Percentiles rank a stretch among this genome's conserved stretches.
Conservation (phyloP, 2,888 invertebrate species). For the Melanostoma scalare region DNA sequence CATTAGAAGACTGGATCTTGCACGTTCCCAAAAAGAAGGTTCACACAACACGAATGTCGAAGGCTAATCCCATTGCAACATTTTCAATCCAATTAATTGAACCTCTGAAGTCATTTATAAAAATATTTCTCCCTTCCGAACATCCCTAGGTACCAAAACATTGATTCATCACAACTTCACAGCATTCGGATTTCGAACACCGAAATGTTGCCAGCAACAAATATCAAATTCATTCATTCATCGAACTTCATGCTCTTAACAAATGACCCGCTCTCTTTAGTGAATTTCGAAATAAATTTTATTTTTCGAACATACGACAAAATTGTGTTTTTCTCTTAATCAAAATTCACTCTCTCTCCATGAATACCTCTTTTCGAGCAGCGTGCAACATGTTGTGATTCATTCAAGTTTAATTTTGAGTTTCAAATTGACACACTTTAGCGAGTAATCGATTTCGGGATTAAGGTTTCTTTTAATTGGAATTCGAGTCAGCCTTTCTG, state of each 20-base stretch:
- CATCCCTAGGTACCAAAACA: too few relatives aligned
- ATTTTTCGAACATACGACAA: conserved; percentile 23
- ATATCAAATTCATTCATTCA: neutral
- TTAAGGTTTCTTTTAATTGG: conserved; percentile 72
- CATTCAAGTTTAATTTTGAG: conserved; percentile 72
- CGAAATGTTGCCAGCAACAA: conserved; percentile 17
- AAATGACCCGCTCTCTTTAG: conserved; percentile 18
- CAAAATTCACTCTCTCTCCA: conserved; percentile 13
- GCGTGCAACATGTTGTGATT: conserved; percentile 72
- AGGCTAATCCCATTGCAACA: too few relatives aligned
- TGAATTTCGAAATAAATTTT: neutral
- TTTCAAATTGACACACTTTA: conserved; percentile 72
- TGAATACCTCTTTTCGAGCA: neutral
- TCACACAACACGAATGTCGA: too few relatives aligned
- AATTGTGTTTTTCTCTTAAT: conserved; percentile 5
- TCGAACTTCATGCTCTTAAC: conserved; percentile 7
- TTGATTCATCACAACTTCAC: too few relatives aligned
- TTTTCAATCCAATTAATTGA: too few relatives aligned
- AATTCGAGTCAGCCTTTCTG: conserved; percentile 68
- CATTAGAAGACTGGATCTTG: too few relatives aligned
- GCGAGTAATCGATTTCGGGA: conserved; percentile 72
- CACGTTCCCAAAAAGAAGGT: too few relatives aligned
- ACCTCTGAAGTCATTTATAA: too few relatives aligned
- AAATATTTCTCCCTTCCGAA: too few relatives aligned
- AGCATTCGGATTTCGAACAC: neutral